Evolutionary conservation across 2,113 vertebrate species (phyloP).

Genomic region (Ochotona curzoniae): DNA sequence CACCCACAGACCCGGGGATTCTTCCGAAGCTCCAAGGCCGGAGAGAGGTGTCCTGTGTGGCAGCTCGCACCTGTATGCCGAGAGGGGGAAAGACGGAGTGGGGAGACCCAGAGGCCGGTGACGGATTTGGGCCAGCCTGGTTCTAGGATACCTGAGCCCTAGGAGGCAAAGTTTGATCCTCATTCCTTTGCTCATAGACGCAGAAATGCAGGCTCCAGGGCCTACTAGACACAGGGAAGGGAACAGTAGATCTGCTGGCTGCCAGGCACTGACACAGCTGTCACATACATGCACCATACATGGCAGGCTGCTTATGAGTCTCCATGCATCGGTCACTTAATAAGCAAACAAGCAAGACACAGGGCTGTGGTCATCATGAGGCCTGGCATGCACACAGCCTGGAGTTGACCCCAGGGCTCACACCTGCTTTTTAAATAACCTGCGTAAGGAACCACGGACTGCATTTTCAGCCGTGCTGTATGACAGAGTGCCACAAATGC

Average conservation of each 20-base stretch:
- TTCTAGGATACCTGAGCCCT: fast-evolving
- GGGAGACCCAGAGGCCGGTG: too few relatives aligned
- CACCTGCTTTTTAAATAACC: neutral
- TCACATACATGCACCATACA: fast-evolving
- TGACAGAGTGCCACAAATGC: neutral
- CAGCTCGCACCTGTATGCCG: too few relatives aligned
- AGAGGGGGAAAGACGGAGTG: too few relatives aligned
- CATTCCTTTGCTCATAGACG: neutral
- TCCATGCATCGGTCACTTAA: neutral
- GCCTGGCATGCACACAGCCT: neutral
- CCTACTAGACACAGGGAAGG: too few relatives aligned
- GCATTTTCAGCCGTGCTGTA: neutral
- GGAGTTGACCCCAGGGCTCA: neutral
- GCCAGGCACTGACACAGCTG: neutral
- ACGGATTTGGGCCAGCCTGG: too few relatives aligned
- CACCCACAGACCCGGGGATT: too few relatives aligned
- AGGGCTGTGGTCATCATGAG: fast-evolving
- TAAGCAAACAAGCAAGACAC: neutral
- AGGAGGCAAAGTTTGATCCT: too few relatives aligned
- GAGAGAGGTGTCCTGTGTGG: too few relatives aligned
- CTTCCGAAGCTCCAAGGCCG: too few relatives aligned
- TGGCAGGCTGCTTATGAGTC: neutral
- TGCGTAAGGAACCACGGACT: neutral
- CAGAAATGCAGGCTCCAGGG: neutral
- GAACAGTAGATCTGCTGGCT: too few relatives aligned